Conservation (phyloP, 2,888 invertebrate species). For the Tuberolachnus salignus region DNA sequence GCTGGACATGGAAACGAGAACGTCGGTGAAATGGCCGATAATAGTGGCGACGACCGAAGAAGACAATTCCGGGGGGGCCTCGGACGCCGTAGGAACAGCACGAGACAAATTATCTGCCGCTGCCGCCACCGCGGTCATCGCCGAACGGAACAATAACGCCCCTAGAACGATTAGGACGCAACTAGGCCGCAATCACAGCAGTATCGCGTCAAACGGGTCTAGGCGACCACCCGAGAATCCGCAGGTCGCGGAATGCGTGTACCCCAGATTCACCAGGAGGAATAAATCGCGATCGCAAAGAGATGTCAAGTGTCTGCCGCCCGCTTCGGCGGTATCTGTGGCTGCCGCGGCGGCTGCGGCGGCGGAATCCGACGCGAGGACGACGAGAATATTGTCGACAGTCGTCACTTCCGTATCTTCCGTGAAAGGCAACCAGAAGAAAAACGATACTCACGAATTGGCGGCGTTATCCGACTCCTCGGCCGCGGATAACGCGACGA, state of each 20-base stretch:
- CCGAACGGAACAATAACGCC: background rate
- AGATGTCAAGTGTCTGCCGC: conserved; percentile 58
- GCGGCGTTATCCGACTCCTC: too few species aligned
- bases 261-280: conserved; percentile 26
- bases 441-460: background rate
- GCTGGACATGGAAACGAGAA: background rate
- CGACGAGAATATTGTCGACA: conserved; percentile 59
- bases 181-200: too few species aligned
- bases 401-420: conserved; percentile 60
- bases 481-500: too few species aligned
- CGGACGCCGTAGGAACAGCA: background rate
- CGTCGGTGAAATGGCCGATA: background rate
- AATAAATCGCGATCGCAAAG: conserved; percentile 34
- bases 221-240: conserved; percentile 2
- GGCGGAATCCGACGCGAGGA: conserved; percentile 64
- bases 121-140: background rate
- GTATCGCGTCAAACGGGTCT: background rate
- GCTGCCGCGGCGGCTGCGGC: too few species aligned
- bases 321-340: too few species aligned
- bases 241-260: conserved; percentile 9
- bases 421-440: conserved; percentile 57
- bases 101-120: background rate
- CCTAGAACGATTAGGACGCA: background rate
- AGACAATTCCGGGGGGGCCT: too few species aligned
- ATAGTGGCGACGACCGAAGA: background rate